Base-by-base conservation (phyloP, 2,888 invertebrate species). In the Sinopyrophorus schimmeli region DNA sequence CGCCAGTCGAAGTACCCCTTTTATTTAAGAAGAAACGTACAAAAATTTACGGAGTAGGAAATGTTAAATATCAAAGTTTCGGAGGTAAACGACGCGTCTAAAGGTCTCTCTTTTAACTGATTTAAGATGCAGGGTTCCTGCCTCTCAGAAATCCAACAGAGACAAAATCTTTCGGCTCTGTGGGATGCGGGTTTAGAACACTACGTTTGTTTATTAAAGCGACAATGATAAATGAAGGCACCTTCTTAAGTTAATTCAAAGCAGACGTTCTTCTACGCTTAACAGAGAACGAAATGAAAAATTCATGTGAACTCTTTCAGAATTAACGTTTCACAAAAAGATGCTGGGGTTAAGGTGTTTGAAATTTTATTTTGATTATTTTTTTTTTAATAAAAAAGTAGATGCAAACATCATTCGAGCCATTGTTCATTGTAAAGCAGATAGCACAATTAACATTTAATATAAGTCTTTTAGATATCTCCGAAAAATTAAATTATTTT, bases 201-300 rank as follows among this genome's bases (percentile, higher is more conserved):
- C 53, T 56, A 44, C 50, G 44, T 60, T 60, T 61, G 57, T 61
- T 62, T 61, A 60, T 62, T 55, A 57, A 54, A 54, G 54, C 55
- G 59, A 62, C 62, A 60, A 58, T 60, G 61, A 61, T 55, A 54
- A 55, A 59, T 57, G 40, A 21, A 24, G 17, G 31, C 30, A 46
- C 31, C 38, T 46, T 39, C 17, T 24, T 12, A 15, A 42, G 30
- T 38, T 28, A 24, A 30, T 46, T 38, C 27, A 27, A 28, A 18
- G 18, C 31, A 15, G 23, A 12, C 23, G 31, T 15, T 16, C n/a
- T n/a, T n/a, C n/a, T 26, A 31, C 27, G 27, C 14, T 35, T 32
- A 12, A 24, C 31, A 34, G 10, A 17, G 16, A 31, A 38, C 16
- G 28, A 21, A 21, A 38, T 30, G 20, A 35, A 31, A 42, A 42